Percentiles rank a stretch among this genome's conserved stretches.
Evolutionary conservation across 2,113 vertebrate genomes (phyloP).

Genomic region (Apteryx mantelli): DNA sequence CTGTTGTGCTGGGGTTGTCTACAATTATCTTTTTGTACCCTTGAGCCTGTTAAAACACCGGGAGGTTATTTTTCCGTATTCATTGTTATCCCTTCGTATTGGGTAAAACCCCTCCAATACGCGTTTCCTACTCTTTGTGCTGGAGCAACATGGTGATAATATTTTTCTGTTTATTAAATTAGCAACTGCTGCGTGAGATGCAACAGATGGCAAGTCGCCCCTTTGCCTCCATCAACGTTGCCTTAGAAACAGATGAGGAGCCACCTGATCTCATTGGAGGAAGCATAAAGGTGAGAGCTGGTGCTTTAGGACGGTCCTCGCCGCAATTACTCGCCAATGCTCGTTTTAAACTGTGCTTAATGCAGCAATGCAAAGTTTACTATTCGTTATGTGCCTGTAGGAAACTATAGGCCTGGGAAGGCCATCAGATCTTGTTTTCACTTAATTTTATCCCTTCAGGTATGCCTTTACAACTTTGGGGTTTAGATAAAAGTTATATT

Average conservation of each 20-base stretch:
- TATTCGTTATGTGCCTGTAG: neutral
- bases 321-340: neutral
- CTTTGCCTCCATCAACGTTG: conserved; percentile 98
- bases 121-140: neutral
- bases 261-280: conserved; percentile 98
- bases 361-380: neutral
- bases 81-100: neutral
- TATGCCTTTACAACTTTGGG: neutral
- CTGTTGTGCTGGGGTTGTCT: neutral
- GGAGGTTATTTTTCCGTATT: neutral
- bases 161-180: conserved; percentile 54
- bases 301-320: neutral
- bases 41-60: neutral
- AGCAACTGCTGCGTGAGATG: conserved; percentile 99
- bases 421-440: neutral
- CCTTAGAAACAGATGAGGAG: conserved; percentile 97
- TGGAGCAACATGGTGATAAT: conserved; percentile 32
- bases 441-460: conserved; percentile 18
- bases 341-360: neutral
- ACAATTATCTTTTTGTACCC: neutral
- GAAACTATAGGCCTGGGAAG: neutral
- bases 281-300: conserved; percentile 92
- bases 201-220: conserved; percentile 99
- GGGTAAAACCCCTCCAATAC: neutral
- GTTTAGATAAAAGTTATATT: neutral